Evolutionary conservation across 1,140 invertebrate species (phyloP).

Genomic region (Zaprionus africanus): DNA sequence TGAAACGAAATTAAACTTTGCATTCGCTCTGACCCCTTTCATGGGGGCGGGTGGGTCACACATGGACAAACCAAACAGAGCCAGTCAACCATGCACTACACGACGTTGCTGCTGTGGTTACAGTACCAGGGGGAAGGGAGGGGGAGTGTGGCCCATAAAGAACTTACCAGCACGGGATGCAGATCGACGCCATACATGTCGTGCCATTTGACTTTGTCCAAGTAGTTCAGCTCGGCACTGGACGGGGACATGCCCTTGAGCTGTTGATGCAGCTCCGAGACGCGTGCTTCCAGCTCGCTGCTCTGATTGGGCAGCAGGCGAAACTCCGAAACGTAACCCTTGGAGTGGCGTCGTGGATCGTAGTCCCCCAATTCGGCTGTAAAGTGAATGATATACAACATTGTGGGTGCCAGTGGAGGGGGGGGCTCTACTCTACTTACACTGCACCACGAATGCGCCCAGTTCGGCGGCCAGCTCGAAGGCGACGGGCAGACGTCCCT

Average conservation of each 20-base stretch:
- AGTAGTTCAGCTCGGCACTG: constrained; percentile 93
- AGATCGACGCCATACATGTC: constrained; percentile 99
- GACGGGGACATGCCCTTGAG: constrained; percentile 87
- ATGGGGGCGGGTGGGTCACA: constrained; percentile 32
- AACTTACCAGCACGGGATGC: constrained; percentile 87
- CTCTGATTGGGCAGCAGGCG: constrained; percentile 97
- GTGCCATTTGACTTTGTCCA: constrained; percentile 98
- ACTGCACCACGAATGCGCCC: constrained; percentile 97
- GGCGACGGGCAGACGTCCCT: constrained; percentile 94
- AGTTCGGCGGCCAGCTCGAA: constrained; percentile 96
- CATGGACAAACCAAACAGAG: neutral
- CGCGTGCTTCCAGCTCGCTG: constrained; percentile 93
- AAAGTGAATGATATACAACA: constrained; percentile 63
- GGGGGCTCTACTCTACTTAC: constrained; percentile 88
- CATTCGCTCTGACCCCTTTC: constrained; percentile 72
- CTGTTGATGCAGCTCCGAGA: constrained; percentile 94
- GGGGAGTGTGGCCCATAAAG: neutral
- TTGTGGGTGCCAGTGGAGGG: neutral
- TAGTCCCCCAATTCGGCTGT: constrained; percentile 99
- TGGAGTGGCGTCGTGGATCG: constrained; percentile 94
- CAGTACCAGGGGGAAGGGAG: neutral
- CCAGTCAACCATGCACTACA: constrained; percentile 15
- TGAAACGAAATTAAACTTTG: constrained; percentile 81
- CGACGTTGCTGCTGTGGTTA: constrained; percentile 40
- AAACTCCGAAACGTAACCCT: constrained; percentile 98